A percentile compares a stretch with the other conserved stretches of the same genome.
Evolutionary conservation across 1,140 invertebrate species (phyloP).

Genomic region (Riptortus pedestris): DNA sequence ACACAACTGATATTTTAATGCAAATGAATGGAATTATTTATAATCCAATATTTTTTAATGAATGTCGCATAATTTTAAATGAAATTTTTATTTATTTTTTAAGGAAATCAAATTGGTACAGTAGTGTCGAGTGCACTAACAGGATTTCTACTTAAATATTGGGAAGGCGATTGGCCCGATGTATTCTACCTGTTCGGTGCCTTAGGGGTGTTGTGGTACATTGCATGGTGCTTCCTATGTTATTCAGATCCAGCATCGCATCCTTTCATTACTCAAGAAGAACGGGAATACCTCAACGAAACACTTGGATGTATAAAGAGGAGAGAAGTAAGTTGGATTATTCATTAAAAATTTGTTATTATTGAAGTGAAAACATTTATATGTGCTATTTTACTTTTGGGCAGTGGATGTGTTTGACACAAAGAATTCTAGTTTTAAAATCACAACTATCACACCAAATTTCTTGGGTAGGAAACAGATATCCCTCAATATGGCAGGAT

Average conservation of each 20-base stretch:
- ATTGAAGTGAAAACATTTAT: too few species aligned
- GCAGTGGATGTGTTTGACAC: too few species aligned
- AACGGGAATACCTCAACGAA: conserved; percentile 55
- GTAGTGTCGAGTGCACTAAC: conserved; percentile 40
- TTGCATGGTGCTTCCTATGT: conserved; percentile 55
- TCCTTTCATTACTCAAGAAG: conserved; percentile 68
- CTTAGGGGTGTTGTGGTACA: conserved; percentile 38
- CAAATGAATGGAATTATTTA: neutral
- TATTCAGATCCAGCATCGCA: conserved; percentile 68
- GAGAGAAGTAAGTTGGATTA: conserved; percentile 31
- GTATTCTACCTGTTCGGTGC: conserved; percentile 47
- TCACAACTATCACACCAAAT: too few species aligned
- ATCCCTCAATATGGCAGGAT: too few species aligned
- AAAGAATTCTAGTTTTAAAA: too few species aligned
- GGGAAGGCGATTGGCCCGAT: conserved; percentile 42
- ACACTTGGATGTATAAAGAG: conserved; percentile 30
- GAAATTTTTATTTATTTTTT: conserved; percentile 3
- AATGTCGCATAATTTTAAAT: too few species aligned
- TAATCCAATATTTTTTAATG: too few species aligned
- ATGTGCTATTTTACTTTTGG: too few species aligned
- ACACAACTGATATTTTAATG: too few species aligned
- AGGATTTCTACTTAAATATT: conserved; percentile 37
- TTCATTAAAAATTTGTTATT: too few species aligned
- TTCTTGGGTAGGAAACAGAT: too few species aligned
- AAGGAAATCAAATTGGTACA: conserved; percentile 39